These are phyloP conservation scores for Columba livia DNA, from an alignment of 2,113 vertebrate genomes.

Conservation along the genomic window DNA sequence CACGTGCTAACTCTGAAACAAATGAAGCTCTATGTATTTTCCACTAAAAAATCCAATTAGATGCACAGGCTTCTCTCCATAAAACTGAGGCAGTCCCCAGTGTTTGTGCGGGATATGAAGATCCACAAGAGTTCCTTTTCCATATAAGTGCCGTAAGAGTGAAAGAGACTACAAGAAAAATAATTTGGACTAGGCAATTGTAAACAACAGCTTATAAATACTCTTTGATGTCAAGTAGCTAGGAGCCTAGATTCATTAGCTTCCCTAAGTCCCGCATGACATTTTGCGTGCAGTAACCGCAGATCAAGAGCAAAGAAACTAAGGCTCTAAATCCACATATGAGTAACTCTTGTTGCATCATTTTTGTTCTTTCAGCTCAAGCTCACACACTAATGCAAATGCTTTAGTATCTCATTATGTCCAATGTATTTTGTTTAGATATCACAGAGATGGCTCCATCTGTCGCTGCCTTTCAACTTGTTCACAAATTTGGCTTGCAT, in stretches of 20 bases:
- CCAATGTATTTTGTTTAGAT: constrained; percentile 21
- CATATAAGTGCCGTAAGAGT: background rate
- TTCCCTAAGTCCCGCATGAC: background rate
- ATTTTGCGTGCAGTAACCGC: background rate
- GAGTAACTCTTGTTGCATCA: background rate
- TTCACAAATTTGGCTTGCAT: constrained; percentile 20
- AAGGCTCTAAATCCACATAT: background rate
- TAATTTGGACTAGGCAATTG: background rate
- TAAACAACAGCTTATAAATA: background rate
- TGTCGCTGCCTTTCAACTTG: constrained; percentile 52
- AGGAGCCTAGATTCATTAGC: background rate
- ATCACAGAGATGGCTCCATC: constrained; percentile 28
- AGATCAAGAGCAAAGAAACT: background rate
- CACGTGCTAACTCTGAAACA: background rate
- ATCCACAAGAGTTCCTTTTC: too few relatives aligned
- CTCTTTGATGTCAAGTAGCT: background rate
- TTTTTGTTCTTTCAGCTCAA: constrained; percentile 19
- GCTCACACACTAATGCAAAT: constrained; percentile 8
- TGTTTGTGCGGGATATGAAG: too few relatives aligned
- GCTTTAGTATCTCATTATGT: constrained; percentile 11
- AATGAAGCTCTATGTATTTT: background rate
- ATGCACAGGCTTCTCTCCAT: too few relatives aligned
- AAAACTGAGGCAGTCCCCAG: too few relatives aligned
- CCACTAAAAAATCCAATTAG: too few relatives aligned
- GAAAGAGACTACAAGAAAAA: background rate